phyloP scores from a whole-genome alignment of 2,888 invertebrate species.

The Pheosia tremula region DNA sequence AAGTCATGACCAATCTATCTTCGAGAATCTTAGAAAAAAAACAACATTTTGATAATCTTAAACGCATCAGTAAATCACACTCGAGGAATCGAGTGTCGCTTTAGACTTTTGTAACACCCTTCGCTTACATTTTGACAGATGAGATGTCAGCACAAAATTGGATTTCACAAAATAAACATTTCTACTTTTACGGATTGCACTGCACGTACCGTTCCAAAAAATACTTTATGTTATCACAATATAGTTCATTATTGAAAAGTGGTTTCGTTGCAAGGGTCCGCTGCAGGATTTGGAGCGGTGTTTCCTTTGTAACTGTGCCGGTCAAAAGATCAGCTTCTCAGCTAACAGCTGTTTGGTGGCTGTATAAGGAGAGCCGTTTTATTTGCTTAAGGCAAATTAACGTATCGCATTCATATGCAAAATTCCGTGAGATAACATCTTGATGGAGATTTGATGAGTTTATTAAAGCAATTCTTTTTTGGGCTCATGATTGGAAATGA shows the following conservation, averaged over 20 bases:
- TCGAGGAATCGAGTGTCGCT: constrained; percentile 26
- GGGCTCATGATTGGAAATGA: constrained; percentile 22
- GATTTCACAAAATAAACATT: constrained; percentile 82
- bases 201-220: constrained; percentile 21
- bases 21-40: neutral
- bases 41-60: constrained; percentile 8
- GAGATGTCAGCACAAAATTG: constrained; percentile 82
- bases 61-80: constrained; percentile 22
- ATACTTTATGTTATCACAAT: constrained; percentile 27
- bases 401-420: constrained; percentile 59
- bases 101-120: constrained; percentile 63
- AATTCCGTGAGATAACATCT: constrained; percentile 52
- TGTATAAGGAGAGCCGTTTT: constrained; percentile 50
- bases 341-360: constrained; percentile 53
- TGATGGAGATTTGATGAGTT: constrained; percentile 60
- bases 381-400: constrained; percentile 66
- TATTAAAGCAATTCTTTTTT: constrained; percentile 57
- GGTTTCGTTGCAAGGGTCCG: constrained; percentile 4
- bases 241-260: constrained; percentile 26
- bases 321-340: constrained; percentile 54
- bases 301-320: constrained; percentile 42
- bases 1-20: neutral
- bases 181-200: constrained; percentile 53
- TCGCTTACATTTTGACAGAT: constrained; percentile 73
- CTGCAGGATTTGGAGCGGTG: constrained; percentile 29